Evolutionary conservation across 2,113 vertebrate species (phyloP), one percentile per base, ranked within the genome.

Genomic region (Todiramphus saurophagus): DNA sequence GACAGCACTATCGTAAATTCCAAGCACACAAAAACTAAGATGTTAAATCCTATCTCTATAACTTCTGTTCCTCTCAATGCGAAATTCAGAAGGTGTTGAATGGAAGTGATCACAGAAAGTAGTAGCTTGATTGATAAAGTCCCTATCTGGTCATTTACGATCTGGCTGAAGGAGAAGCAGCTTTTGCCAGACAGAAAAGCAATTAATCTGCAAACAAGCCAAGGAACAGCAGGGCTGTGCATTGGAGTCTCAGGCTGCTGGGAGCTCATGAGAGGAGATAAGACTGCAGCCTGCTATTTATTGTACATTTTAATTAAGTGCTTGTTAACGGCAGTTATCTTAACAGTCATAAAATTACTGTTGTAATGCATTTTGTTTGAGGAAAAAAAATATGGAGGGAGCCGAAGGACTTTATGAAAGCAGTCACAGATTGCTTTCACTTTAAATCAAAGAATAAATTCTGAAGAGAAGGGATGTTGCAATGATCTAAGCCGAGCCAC

Each of bases 301-400:
- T 99, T 99, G 99, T 99, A 99, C 99, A 98, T 99, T 99, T 99
- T 99, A 99, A 99, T 99, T 99, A 99, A 99, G 99, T 99, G 99
- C 99, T 99, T 99, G 99, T 99, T 99, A 99, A 99, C 98, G 99
- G 99, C 99, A 99, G 99, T 99, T 99, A 99, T 99, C 99, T 99
- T 99, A 99, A 99, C 99, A 99, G 99, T 99, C 99, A 99, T 99
- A 99, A 99, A 99, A 99, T 99, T 99, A 99, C 99, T 98, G 99
- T 99, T 99, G 99, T 99, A 99, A 99, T 99, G 99, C 98, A 98
- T 99, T 99, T 99, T 99, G 99, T 99, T 99, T 98, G 98, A 99
- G 98, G 98, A 98, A 98, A 98, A 98, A 98, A 98, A 99, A 99
- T 98, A 98, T 98, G 97, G 98, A 99, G 98, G 98, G 97, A 98